Evolutionary conservation across 2,113 vertebrate genomes (phyloP), one percentile per base, ranked within the genome.

Genomic region (Callithrix jacchus): DNA sequence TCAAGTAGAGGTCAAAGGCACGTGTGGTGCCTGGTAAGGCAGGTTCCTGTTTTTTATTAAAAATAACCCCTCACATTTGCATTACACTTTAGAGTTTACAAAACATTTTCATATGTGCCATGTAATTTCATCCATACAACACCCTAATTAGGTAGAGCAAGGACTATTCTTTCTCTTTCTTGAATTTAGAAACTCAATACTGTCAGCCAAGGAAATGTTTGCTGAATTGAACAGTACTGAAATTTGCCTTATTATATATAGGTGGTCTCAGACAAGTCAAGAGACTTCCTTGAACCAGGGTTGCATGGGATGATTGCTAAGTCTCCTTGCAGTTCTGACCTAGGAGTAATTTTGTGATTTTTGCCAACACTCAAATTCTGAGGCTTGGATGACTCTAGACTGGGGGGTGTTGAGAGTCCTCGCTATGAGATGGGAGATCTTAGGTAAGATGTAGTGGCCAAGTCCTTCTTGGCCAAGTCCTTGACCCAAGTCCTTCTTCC

Each of bases 11-110:
- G 45, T 89, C 89, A 61, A 93, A 94, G 68, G n/a, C 58, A 90
- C 83, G 27, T 79, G n/a, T 88, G 32, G 32, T 96, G 21, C 66
- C 68, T 95, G 45, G 66, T 32, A 81, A 96, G 58, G 68, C 91
- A 97, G 91, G 87, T 94, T 93, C 42, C 47, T 91, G 30, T 12
- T 87, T 94, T 97, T 89, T 93, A 84, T 86, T 71, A 54, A 94
- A 83, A 95, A 58, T 64, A 93, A 89, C 21, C 54, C 5, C 16
- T 95, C 79, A 71, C 30, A 64, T 97, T 96, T 84, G 37, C 61
- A 66, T 71, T 91, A 40, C n/a, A n/a, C 80, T 91, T 96, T 74
- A 83, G 79, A 82, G 37, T 83, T 93, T 84, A 89, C 10, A 94
- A 81, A 93, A 94, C 80, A 71, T 83, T 95, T 94, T 95, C 61